Evolutionary conservation across 2,888 invertebrate genomes (phyloP), one percentile per base, ranked within the genome.

Genomic region (Physocephala rufipes): DNA sequence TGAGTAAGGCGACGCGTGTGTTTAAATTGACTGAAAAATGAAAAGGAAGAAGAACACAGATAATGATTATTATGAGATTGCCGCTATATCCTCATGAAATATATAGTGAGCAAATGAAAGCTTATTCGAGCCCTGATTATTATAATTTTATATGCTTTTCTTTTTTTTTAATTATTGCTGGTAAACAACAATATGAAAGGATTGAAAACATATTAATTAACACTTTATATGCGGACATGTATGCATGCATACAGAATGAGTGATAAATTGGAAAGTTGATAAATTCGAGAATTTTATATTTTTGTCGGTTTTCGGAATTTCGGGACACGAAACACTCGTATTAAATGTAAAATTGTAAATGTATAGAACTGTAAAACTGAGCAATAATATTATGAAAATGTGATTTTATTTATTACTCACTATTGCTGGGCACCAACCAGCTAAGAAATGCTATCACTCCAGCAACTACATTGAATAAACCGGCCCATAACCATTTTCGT

Each of bases 401-500:
- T 67, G n/a, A 2, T 16, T 36, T 28, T 65, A 9, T 4, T 62
- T 36, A 16, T 9, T 63, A 78, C 81, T 81, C 77, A 84, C 83
- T 77, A 63, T 78, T 71, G 13, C 74, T 61, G 2, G 86, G 86
- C 72, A 86, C 86, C 45, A 86, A 67, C 86, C 86, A 86, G n/a
- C 84, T 83, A 65, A 81, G 77, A 72, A 82, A 82, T 19, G 86
- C 85, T 68, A 86, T 81, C 49, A 74, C 78, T 4, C 86, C 86
- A 1, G 83, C 86, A 9, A 82, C 59, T n/a, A 86, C 78, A 73
- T 86, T 86, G 70, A 86, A 86, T 26, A 85, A 62, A 2, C 86
- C 85, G 0, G 86, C 80, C 82, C 83, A 86, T 55, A 85, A 73
- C 86, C 86, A 86, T 72, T 86, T 86, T 3, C 81, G 78, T 0